Percentiles rank a stretch among this genome's conserved stretches.
These are phyloP conservation scores for Dinothrombium tinctorium DNA, from an alignment of 1,140 invertebrate genomes.

Conservation along the genomic window DNA sequence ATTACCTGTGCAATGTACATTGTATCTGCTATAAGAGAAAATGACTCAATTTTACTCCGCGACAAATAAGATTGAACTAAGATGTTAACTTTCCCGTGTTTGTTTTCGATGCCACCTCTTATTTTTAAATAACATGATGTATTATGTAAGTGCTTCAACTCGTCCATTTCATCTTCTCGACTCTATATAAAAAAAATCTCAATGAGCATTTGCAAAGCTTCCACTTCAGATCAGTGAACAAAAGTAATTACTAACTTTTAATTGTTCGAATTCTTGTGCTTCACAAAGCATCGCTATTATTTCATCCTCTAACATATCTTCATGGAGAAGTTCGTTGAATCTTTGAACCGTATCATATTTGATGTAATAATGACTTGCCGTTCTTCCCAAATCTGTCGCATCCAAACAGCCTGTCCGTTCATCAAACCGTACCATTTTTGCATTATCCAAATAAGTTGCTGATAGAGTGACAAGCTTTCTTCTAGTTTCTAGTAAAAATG, in stretches of 20 bases:
- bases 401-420: slow-evolving; percentile 52
- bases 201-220: neutral
- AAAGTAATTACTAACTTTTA: slow-evolving; percentile 39
- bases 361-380: slow-evolving; percentile 92
- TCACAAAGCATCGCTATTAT: slow-evolving; percentile 67
- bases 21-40: slow-evolving; percentile 77
- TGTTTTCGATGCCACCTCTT: slow-evolving; percentile 53
- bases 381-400: slow-evolving; percentile 70
- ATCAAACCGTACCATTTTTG: slow-evolving; percentile 80
- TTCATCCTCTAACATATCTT: slow-evolving; percentile 60
- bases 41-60: slow-evolving; percentile 45
- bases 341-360: slow-evolving; percentile 86
- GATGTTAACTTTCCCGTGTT: slow-evolving; percentile 90
- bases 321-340: slow-evolving; percentile 48
- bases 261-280: slow-evolving; percentile 81
- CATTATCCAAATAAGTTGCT: slow-evolving; percentile 64
- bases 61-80: slow-evolving; percentile 78
- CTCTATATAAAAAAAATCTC: slow-evolving; percentile 30
- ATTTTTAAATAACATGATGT: slow-evolving; percentile 48
- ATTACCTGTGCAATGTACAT: slow-evolving; percentile 68
- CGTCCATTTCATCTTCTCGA: slow-evolving; percentile 76
- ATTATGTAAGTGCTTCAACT: slow-evolving; percentile 47
- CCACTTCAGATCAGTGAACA: neutral
- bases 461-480: slow-evolving; percentile 49
- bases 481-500: slow-evolving; percentile 41